Base-by-base conservation (phyloP, 2,888 invertebrate species). In the Beris morrisii region DNA sequence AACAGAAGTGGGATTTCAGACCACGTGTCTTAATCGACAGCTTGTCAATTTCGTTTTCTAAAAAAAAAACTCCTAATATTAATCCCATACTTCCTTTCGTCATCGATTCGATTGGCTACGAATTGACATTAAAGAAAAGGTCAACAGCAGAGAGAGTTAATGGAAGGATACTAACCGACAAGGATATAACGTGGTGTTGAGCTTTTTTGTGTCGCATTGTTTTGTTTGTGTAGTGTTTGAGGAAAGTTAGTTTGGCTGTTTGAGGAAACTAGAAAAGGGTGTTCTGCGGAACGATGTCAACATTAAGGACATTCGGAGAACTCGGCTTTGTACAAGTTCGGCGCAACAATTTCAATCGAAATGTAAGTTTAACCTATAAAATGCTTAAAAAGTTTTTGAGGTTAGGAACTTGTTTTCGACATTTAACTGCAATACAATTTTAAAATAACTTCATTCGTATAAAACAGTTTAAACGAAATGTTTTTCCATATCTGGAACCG, bases 291-390 rank as follows among this genome's bases (percentile, higher is more conserved):
- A 50, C 13, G n/a, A 63, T 67, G 67, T 63, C 63, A 59, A 56
- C 22, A 63, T 32, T 48, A 43, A 13, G 43, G 43, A 67, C 31
- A 55, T 58, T 44, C 46, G 58, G 46, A 11, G 13, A n/a, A 31
- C 22, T 38, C 46, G 46, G 46, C 13, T 13, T 58, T 12, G 38
- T 30, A 46, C 7, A 46, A 46, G 30, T 28, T 46, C n/a, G 38
- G 22, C 56, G 64, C 67, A 67, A 67, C 67, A 67, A 67, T 67
- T 67, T 56, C 38, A 44, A 67, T 64, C 46, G 30, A 46, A 64
- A 64, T 43, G 61, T 63, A 43, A 67, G 63, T 63, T 28, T 30
- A 15, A 45, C 43, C 32, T 63, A 13, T 32, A 22, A 22, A 22
- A 22, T 22, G 22, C n/a, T n/a, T n/a, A n/a, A n/a, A n/a, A 22